Evolutionary conservation across 2,113 vertebrate genomes (phyloP).

Genomic region (Oncorhynchus nerka): DNA sequence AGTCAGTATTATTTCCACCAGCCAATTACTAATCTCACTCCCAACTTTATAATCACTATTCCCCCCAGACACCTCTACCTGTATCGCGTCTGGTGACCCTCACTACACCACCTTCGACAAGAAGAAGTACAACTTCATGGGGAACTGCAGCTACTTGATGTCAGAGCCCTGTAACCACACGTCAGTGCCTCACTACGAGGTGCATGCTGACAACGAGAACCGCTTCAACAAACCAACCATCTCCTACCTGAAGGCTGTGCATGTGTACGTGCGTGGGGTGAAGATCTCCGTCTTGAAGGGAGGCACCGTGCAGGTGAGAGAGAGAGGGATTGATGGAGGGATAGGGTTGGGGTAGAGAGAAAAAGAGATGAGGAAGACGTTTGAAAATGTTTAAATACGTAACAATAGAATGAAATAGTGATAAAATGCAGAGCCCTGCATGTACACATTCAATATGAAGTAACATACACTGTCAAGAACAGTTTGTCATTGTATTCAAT

Average conservation of each 20-base stretch:
- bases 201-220: constrained; percentile 73
- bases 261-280: constrained; percentile 60
- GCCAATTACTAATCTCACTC: not conserved
- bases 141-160: constrained; percentile 35
- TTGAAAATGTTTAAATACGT: too few relatives aligned
- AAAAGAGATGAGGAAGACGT: not conserved
- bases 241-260: constrained; percentile 74
- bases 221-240: constrained; percentile 64
- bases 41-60: not conserved
- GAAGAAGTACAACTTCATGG: too few relatives aligned
- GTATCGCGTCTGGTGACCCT: constrained; percentile 69
- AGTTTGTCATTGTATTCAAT: too few relatives aligned
- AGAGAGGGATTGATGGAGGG: not conserved
- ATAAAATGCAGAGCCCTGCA: not conserved
- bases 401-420: too few relatives aligned
- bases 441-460: not conserved
- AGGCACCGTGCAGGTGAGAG: constrained; percentile 71
- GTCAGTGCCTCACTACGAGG: constrained; percentile 59
- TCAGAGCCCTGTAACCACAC: constrained; percentile 66
- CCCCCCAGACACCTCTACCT: constrained; percentile 14
- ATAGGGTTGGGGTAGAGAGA: not conserved
- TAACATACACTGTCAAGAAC: too few relatives aligned
- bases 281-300: constrained; percentile 75
- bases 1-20: too few relatives aligned
- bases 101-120: constrained; percentile 67